These are phyloP conservation scores for Tetrapedia diversipes DNA, from an alignment of 2,888 invertebrate species.

Conservation along the genomic window DNA sequence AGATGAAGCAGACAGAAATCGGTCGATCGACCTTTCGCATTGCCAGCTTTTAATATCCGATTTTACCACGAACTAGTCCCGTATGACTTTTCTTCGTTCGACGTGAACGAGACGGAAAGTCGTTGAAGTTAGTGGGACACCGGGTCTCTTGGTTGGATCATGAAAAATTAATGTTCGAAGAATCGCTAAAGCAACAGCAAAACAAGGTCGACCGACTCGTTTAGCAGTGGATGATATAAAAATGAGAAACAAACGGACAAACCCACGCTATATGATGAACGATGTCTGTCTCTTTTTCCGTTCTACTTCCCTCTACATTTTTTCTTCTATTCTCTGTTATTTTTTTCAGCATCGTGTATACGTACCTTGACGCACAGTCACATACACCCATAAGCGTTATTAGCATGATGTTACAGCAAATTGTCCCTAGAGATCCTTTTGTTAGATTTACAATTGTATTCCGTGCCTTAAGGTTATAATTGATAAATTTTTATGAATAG, in stretches of 20 bases:
- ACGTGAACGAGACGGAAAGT: conserved; percentile 59
- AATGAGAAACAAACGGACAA: conserved; percentile 9
- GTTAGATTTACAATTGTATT: neutral
- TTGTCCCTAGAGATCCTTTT: neutral
- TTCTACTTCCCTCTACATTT: conserved; percentile 28
- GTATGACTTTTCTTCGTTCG: conserved; percentile 64
- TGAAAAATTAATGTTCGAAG: too few species aligned
- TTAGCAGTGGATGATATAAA: conserved; percentile 9
- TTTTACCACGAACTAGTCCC: neutral
- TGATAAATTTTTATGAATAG: neutral
- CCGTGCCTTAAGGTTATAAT: neutral
- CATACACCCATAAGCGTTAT: conserved; percentile 57
- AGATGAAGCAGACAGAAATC: neutral
- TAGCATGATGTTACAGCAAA: conserved; percentile 39
- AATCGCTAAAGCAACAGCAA: too few species aligned
- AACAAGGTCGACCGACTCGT: conserved; percentile 28
- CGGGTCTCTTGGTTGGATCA: neutral
- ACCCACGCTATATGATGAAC: conserved; percentile 4
- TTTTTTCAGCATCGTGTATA: conserved; percentile 42
- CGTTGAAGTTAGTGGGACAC: neutral
- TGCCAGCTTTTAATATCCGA: neutral
- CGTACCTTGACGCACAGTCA: conserved; percentile 64
- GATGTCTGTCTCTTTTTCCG: conserved; percentile 7
- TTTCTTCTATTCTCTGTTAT: conserved; percentile 14
- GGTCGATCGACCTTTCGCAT: conserved; percentile 32